Conservation (phyloP, 2,888 invertebrate genomes). For the Oligia strigilis region DNA sequence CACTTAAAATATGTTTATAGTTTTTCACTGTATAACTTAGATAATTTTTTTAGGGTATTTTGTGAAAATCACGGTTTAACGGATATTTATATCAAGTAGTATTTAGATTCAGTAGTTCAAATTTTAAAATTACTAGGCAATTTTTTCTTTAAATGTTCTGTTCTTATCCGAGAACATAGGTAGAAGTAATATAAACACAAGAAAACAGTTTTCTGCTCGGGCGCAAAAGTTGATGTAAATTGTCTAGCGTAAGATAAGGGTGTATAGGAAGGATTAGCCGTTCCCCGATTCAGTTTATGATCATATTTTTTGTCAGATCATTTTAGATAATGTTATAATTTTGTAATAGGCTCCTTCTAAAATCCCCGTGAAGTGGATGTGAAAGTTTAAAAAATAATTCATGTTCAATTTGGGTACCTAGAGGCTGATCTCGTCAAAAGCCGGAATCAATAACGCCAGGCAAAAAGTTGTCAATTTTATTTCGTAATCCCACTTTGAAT, state of each 20-base stretch:
- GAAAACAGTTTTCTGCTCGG: constrained; percentile 2
- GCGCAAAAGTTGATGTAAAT: constrained; percentile 6
- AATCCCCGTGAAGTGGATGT: too few relatives aligned
- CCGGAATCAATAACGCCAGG: background rate
- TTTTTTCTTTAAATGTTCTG: background rate
- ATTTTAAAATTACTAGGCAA: background rate
- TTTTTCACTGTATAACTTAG: background rate
- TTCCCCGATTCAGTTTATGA: background rate
- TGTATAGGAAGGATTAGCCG: background rate
- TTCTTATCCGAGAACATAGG: background rate
- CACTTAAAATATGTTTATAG: background rate
- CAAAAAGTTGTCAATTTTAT: background rate
- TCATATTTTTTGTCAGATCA: background rate
- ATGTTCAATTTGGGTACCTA: background rate
- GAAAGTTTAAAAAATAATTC: background rate
- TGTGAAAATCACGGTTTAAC: background rate
- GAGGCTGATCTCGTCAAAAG: background rate
- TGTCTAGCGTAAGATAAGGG: background rate
- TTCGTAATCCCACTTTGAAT: background rate
- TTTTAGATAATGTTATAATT: background rate
- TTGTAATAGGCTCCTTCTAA: background rate
- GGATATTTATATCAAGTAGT: background rate
- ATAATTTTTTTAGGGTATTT: background rate
- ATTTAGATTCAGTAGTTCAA: background rate
- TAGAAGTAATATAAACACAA: constrained; percentile 48